Conservation (phyloP, 1,140 invertebrate genomes). For the Nylanderia fulva region DNA sequence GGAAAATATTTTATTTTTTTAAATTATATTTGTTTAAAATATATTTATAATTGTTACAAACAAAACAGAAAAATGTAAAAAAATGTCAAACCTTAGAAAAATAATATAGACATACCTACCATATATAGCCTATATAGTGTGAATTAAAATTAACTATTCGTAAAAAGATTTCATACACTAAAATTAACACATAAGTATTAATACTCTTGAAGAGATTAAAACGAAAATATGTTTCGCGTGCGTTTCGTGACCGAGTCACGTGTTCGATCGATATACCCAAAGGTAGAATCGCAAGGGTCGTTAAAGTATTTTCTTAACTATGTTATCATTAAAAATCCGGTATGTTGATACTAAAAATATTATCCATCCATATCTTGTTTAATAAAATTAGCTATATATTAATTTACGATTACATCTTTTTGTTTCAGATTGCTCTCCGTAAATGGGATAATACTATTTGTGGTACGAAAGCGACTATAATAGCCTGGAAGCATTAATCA, state of each 20-base stretch:
- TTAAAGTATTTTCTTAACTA: constrained; percentile 38
- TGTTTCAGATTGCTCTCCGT: constrained; percentile 35
- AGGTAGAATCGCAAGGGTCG: background rate
- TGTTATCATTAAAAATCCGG: background rate
- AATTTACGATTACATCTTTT: constrained; percentile 2
- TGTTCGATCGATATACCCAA: constrained; percentile 40
- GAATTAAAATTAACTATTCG: too few relatives aligned
- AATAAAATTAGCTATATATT: background rate
- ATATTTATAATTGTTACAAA: too few relatives aligned
- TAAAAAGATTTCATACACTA: too few relatives aligned
- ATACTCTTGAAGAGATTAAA: background rate
- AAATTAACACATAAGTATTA: too few relatives aligned
- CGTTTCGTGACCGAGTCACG: constrained; percentile 40
- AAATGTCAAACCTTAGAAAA: too few relatives aligned
- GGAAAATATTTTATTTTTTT: too few relatives aligned
- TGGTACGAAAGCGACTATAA: background rate
- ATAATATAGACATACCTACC: too few relatives aligned
- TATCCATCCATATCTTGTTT: background rate
- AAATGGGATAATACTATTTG: background rate
- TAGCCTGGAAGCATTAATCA: constrained; percentile 29
- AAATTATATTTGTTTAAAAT: too few relatives aligned
- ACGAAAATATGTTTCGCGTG: constrained; percentile 35
- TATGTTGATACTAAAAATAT: background rate
- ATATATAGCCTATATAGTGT: too few relatives aligned
- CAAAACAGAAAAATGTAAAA: too few relatives aligned